phyloP scores from a whole-genome alignment of 2,113 vertebrate species.

The Lampris megalopsis region DNA sequence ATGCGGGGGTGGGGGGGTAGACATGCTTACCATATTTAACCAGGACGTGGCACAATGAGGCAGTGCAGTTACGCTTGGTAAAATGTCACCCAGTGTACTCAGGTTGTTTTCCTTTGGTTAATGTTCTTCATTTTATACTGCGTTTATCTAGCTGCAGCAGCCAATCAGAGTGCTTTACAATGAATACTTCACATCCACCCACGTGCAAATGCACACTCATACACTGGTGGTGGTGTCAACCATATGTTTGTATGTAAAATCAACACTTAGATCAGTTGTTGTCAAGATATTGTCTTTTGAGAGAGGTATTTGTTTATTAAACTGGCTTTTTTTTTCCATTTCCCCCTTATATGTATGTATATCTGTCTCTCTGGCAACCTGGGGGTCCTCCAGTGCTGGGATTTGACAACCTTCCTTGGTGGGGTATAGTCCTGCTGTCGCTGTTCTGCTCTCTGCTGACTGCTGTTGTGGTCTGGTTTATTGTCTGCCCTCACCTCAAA shows the following conservation, averaged over 20 bases:
- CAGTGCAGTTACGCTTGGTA: neutral
- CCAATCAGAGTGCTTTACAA: too few species aligned
- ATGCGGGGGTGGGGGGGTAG: slow-evolving; percentile 13
- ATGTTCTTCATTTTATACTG: too few species aligned
- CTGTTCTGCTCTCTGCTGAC: slow-evolving; percentile 87
- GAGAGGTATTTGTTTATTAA: slow-evolving; percentile 70
- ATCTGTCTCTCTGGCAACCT: slow-evolving; percentile 69
- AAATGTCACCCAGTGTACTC: neutral
- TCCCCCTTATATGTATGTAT: slow-evolving; percentile 36
- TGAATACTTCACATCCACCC: too few species aligned
- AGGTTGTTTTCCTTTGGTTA: too few species aligned
- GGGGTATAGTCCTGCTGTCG: slow-evolving; percentile 92
- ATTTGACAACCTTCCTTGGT: slow-evolving; percentile 92
- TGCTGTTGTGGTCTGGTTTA: slow-evolving; percentile 93
- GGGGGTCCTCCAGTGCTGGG: slow-evolving; percentile 88
- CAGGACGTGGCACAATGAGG: slow-evolving; percentile 3
- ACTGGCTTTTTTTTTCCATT: slow-evolving; percentile 54
- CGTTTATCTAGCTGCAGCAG: too few species aligned
- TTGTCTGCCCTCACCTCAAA: slow-evolving; percentile 95
- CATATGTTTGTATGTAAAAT: too few species aligned
- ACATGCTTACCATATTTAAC: slow-evolving; percentile 39
- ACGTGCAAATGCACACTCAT: too few species aligned
- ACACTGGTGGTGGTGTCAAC: too few species aligned
- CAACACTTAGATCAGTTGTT: too few species aligned
- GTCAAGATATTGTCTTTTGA: neutral